Evolutionary conservation across 2,888 invertebrate species (phyloP), one percentile per base, ranked within the genome.

Genomic region (Julus scanicus): DNA sequence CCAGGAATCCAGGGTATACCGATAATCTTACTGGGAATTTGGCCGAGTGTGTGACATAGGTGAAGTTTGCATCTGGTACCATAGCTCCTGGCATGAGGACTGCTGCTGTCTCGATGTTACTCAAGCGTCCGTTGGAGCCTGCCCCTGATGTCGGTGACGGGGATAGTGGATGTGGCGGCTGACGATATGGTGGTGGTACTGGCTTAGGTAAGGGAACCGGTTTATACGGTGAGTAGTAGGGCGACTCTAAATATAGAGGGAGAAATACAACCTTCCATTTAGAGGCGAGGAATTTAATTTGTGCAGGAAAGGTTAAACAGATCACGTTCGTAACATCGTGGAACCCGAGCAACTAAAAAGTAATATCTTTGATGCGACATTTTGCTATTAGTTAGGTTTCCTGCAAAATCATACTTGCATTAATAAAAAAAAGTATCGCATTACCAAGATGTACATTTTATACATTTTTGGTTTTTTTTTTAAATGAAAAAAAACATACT

Each of bases 201-300:
- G 88, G 88, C 80, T 88, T 88, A 3, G 88, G 88, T n/a, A 88
- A 15, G 15, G 88, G 88, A 40, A 88, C 88, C 85, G 88, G 85
- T 57, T 88, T 88, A 29, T 88, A 88, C 37, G 88, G 88, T n/a
- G 88, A 88, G 49, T 63, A 87, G 84, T 84, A 84, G 44, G 84
- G 29, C 44, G 84, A 84, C 44, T 84, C 84, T 84, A 84, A 84
- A 84, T 17, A 84, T 84, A 37, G 84, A 37, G 37, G n/a, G n/a
- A 63, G 17, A 63, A 63, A 48, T 9, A 48, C 6, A 17, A 6
- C n/a, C 1, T 63, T n/a, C 15, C 11, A 15, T 15, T 63, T 63
- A 63, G 17, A 17, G 13, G 63, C 63, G n/a, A 57, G 11, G 6
- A 17, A 63, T 63, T 39, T 4, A 84, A 84, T 84, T 84, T 17